phyloP scores from a whole-genome alignment of 2,113 vertebrate genomes.

The Ochotona curzoniae region DNA sequence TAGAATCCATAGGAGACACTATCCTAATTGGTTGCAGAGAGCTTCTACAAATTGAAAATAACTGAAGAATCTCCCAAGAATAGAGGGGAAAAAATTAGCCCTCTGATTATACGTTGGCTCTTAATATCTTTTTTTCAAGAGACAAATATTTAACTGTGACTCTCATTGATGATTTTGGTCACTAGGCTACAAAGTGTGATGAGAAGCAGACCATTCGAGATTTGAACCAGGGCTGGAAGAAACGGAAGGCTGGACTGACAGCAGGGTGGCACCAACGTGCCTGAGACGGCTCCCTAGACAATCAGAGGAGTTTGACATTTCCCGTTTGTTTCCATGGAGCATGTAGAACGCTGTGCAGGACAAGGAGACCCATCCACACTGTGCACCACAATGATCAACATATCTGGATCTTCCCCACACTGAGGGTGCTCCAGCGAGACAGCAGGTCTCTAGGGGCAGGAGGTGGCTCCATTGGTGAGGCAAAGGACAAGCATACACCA shows the following conservation, averaged over 20 bases:
- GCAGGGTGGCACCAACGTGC: neutral
- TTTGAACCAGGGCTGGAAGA: constrained; percentile 11
- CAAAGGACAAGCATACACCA: neutral
- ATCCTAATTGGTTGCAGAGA: neutral
- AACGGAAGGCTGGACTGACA: neutral
- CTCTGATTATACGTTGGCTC: neutral
- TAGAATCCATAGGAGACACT: neutral
- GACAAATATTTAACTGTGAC: neutral
- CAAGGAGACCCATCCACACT: neutral
- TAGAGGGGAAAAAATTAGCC: neutral
- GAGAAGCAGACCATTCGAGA: neutral
- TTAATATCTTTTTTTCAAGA: neutral
- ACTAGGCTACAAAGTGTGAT: constrained; percentile 49
- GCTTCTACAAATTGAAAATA: constrained; percentile 15
- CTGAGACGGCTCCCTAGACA: neutral
- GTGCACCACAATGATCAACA: neutral
- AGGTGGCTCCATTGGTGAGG: neutral
- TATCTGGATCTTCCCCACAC: neutral
- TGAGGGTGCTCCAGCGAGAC: neutral
- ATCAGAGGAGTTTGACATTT: neutral
- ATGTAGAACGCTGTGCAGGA: neutral
- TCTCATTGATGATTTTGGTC: constrained; percentile 45
- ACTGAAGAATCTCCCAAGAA: constrained; percentile 32
- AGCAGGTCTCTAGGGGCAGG: neutral
- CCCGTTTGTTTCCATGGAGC: neutral